A percentile compares a stretch with the other conserved stretches of the same genome.
Conservation (phyloP, 1,140 invertebrate genomes). For the Triops cancriformis region DNA sequence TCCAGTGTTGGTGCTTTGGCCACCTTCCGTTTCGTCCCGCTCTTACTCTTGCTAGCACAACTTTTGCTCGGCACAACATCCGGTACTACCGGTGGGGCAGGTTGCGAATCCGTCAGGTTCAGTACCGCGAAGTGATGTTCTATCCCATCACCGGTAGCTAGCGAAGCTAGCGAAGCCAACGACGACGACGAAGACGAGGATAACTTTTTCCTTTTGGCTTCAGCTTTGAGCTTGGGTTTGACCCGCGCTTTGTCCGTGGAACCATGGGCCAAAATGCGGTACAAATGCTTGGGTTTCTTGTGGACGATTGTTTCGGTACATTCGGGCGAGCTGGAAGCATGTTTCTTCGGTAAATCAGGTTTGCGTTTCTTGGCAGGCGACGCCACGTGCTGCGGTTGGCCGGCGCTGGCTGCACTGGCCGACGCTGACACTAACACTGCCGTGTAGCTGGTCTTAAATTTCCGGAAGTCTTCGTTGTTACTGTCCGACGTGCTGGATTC, state of each 20-base stretch:
- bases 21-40: neutral
- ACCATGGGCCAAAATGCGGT: constrained; percentile 32
- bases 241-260: constrained; percentile 41
- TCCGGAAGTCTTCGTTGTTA: constrained; percentile 9
- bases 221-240: constrained; percentile 57
- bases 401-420: neutral
- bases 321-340: constrained; percentile 48
- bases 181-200: constrained; percentile 34
- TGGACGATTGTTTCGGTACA: constrained; percentile 68
- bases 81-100: neutral
- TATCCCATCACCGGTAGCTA: neutral
- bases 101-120: neutral
- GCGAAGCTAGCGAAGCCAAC: neutral
- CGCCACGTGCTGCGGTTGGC: neutral
- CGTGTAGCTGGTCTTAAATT: constrained; percentile 17
- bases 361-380: constrained; percentile 58
- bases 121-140: neutral
- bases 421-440: constrained; percentile 17
- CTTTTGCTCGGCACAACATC: neutral
- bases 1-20: neutral
- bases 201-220: constrained; percentile 50
- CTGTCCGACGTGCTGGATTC: neutral
- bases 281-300: constrained; percentile 50
- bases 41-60: neutral
- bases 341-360: constrained; percentile 67